Evolutionary conservation across 1,140 invertebrate genomes (phyloP).

Genomic region (Drosophila murphyi): DNA sequence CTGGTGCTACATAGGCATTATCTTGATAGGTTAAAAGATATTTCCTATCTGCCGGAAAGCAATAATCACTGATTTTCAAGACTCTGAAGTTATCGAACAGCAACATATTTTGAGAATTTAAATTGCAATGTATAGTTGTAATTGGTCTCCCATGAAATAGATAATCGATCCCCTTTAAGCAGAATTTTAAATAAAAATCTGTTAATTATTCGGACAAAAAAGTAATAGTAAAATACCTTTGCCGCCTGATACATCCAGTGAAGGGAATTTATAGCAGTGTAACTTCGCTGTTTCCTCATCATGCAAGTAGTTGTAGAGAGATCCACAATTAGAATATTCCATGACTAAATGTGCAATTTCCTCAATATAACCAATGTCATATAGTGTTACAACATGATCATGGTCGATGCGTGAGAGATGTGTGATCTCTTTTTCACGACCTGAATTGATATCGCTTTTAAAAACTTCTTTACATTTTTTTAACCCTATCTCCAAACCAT

Average conservation of each 20-base stretch:
- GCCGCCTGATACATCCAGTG: neutral
- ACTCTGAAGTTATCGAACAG: neutral
- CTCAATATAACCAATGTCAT: neutral
- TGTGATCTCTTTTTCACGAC: neutral
- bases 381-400: neutral
- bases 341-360: neutral
- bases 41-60: neutral
- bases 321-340: conserved; percentile 2
- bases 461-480: neutral
- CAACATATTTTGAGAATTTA: neutral
- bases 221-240: neutral
- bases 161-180: neutral
- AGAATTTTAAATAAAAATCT: neutral
- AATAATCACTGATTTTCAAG: neutral
- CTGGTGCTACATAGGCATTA: neutral
- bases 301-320: neutral
- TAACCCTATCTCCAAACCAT: neutral
- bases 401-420: neutral
- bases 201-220: neutral
- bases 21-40: neutral
- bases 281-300: too few relatives aligned
- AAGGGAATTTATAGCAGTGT: neutral
- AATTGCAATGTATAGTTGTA: neutral
- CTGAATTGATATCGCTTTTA: neutral
- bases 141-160: neutral